Conservation (phyloP, 1,140 invertebrate species). For the Caenorhabditis latens region DNA sequence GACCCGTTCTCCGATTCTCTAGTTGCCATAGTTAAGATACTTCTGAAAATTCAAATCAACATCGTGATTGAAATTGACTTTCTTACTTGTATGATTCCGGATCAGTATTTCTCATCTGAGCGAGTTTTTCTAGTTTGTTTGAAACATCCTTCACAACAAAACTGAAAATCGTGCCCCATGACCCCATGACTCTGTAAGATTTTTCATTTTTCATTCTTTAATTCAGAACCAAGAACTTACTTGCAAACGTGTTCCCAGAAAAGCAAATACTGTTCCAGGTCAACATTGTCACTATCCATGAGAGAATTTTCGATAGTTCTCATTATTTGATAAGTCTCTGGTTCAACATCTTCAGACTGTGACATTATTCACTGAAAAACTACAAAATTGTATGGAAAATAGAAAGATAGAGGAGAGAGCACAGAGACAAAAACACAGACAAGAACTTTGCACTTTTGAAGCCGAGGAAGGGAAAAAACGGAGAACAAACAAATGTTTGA, state of each 20-base stretch:
- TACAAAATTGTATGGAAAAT: background rate
- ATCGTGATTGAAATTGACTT: background rate
- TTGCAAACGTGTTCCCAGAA: slow-evolving; percentile 48
- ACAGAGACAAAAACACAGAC: background rate
- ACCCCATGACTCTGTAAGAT: slow-evolving; percentile 19
- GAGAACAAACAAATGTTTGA: background rate
- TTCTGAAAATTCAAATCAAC: background rate
- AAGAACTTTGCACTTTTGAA: slow-evolving; percentile 21
- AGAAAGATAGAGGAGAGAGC: background rate
- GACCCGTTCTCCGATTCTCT: slow-evolving; percentile 7
- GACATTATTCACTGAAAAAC: background rate
- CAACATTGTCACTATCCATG: slow-evolving; percentile 30
- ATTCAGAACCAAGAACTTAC: background rate
- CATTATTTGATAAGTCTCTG: slow-evolving; percentile 46
- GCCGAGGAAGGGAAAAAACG: background rate
- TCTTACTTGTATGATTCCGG: slow-evolving; percentile 16
- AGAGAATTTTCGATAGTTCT: slow-evolving; percentile 3
- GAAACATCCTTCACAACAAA: slow-evolving; percentile 29
- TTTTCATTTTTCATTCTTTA: too few relatives aligned
- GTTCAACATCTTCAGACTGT: background rate
- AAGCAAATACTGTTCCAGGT: slow-evolving; percentile 28
- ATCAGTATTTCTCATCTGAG: slow-evolving; percentile 1
- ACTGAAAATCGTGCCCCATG: slow-evolving; percentile 26
- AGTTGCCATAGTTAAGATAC: slow-evolving; percentile 1
- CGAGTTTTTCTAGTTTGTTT: slow-evolving; percentile 17